Conservation (phyloP, 2,113 vertebrate species). For the Megaceryle torquata region DNA sequence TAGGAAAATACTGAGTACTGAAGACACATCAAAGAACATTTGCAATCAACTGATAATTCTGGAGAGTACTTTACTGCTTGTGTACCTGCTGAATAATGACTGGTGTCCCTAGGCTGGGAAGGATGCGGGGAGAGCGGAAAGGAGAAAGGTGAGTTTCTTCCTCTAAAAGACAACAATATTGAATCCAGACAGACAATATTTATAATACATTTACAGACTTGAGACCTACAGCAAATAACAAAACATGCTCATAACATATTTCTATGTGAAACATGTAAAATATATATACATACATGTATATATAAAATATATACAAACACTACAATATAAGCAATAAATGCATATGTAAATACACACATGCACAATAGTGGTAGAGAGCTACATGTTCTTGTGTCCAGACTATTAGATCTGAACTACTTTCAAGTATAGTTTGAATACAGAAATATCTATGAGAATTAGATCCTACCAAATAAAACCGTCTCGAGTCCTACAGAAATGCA, state of each 20-base stretch:
- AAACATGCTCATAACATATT: background rate
- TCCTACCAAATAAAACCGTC: background rate
- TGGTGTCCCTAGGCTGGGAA: background rate
- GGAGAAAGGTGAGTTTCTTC: background rate
- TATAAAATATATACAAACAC: background rate
- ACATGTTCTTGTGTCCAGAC: background rate
- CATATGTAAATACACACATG: rapidly evolving
- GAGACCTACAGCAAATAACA: background rate
- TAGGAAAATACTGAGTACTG: background rate
- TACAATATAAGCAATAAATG: background rate
- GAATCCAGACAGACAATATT: background rate
- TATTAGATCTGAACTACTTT: background rate
- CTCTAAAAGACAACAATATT: background rate
- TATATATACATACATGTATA: background rate
- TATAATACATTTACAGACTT: background rate
- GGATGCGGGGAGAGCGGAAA: background rate
- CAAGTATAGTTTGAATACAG: background rate
- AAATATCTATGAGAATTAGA: background rate
- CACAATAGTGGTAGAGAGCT: background rate
- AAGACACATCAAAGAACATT: background rate
- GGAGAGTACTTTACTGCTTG: background rate
- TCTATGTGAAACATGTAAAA: background rate
- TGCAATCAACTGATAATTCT: background rate
- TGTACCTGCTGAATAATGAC: background rate
- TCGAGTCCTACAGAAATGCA: background rate